These are phyloP conservation scores for Eriocheir sinensis DNA, from an alignment of 1,140 invertebrate genomes.

Conservation along the genomic window DNA sequence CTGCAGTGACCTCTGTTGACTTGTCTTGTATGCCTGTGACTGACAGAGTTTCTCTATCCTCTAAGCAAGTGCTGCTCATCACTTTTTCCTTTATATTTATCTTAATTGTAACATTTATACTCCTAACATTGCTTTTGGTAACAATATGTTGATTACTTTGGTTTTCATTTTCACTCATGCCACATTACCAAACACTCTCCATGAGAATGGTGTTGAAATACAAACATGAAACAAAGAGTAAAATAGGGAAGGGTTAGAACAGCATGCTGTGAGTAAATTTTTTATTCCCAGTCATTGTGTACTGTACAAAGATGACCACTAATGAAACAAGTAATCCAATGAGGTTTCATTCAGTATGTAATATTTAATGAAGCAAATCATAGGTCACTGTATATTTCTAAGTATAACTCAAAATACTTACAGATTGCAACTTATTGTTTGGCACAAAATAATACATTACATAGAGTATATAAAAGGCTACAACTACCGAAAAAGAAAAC, in stretches of 20 bases:
- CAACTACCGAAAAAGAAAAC: no score
- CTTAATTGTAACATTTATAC: not conserved
- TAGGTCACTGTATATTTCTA: not conserved
- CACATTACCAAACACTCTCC: slow-evolving; percentile 35
- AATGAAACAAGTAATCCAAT: slow-evolving; percentile 57
- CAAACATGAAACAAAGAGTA: not conserved
- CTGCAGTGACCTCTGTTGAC: slow-evolving; percentile 62
- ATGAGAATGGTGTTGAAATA: not conserved
- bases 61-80: slow-evolving; percentile 71
- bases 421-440: not conserved
- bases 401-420: not conserved
- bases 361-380: not conserved
- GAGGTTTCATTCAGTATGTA: slow-evolving; percentile 31
- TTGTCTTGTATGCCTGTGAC: slow-evolving; percentile 72
- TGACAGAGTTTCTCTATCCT: slow-evolving; percentile 74
- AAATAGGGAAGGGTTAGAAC: slow-evolving; percentile 66
- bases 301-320: slow-evolving; percentile 59
- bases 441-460: not conserved
- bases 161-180: slow-evolving; percentile 39
- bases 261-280: slow-evolving; percentile 71
- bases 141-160: not conserved
- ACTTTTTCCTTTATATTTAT: slow-evolving; percentile 12
- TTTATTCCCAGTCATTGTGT: slow-evolving; percentile 71
- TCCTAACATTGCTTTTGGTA: not conserved
- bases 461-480: no score